phyloP scores from a whole-genome alignment of 1,140 invertebrate species.

The Meloidogyne exigua region DNA sequence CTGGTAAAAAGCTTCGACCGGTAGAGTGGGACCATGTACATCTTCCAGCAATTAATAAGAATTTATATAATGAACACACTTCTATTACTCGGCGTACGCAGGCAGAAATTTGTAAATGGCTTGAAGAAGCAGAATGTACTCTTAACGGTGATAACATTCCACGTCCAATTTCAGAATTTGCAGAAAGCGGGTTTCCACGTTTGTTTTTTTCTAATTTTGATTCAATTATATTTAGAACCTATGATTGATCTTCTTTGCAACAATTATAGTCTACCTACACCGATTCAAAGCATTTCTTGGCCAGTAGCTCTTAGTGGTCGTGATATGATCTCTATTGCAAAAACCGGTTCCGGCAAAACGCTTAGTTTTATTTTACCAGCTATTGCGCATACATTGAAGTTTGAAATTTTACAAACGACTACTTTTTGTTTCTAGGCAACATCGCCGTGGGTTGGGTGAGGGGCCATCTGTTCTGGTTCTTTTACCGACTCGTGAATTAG shows the following conservation, averaged over 20 bases:
- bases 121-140: conserved; percentile 51
- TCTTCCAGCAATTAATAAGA: conserved; percentile 49
- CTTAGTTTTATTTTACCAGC: conserved; percentile 70
- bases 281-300: conserved; percentile 66
- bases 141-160: conserved; percentile 54
- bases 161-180: conserved; percentile 59
- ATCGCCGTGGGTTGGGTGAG: conserved; percentile 57
- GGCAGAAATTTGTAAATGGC: conserved; percentile 46
- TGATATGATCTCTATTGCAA: conserved; percentile 74
- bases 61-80: conserved; percentile 56
- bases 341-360: conserved; percentile 71
- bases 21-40: conserved; percentile 49
- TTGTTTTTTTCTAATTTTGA: neutral
- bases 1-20: conserved; percentile 35
- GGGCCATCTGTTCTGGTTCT: conserved; percentile 72
- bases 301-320: conserved; percentile 78
- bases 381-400: conserved; percentile 83
- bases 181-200: conserved; percentile 54
- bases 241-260: conserved; percentile 44
- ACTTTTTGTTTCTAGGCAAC: conserved; percentile 84
- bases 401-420: neutral
- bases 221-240: conserved; percentile 33
- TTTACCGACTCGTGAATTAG: conserved; percentile 88
- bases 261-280: conserved; percentile 62
- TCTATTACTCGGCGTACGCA: conserved; percentile 50